A percentile compares a stretch with the other conserved stretches of the same genome.
Conservation (phyloP, 2,113 vertebrate species). For the Rhizomys pruinosus region DNA sequence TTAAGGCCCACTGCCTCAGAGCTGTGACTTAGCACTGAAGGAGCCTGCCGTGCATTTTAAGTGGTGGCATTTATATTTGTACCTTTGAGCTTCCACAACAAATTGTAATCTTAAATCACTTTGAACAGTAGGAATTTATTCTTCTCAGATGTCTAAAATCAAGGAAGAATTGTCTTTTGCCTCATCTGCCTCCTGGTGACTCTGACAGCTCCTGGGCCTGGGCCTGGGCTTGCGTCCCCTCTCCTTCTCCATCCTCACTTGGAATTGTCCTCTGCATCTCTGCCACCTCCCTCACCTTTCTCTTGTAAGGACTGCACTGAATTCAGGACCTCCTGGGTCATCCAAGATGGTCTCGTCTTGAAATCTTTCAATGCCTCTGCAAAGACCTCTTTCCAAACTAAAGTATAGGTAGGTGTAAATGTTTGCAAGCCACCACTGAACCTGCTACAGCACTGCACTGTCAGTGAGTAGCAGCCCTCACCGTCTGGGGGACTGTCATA, state of each 20-base stretch:
- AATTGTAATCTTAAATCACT: neutral
- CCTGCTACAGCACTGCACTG: neutral
- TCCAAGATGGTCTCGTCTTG: neutral
- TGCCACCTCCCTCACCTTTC: neutral
- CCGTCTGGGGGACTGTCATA: neutral
- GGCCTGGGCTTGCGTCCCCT: neutral
- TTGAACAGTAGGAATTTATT: neutral
- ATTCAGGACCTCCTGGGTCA: neutral
- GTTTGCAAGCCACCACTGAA: neutral
- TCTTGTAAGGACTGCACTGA: neutral
- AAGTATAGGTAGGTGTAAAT: neutral
- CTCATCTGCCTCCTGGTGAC: neutral
- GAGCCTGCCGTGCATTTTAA: neutral
- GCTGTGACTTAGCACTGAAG: neutral
- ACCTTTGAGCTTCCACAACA: neutral
- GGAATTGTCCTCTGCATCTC: neutral
- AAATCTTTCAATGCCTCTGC: neutral
- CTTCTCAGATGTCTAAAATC: neutral
- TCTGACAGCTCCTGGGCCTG: neutral
- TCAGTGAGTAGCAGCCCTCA: neutral
- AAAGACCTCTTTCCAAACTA: neutral
- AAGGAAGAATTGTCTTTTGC: neutral
- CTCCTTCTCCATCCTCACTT: neutral
- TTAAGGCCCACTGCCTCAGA: too few species aligned
- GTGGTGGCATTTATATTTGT: neutral